Evolutionary conservation across 2,888 invertebrate genomes (phyloP).

Genomic region (Dynastes tityus): DNA sequence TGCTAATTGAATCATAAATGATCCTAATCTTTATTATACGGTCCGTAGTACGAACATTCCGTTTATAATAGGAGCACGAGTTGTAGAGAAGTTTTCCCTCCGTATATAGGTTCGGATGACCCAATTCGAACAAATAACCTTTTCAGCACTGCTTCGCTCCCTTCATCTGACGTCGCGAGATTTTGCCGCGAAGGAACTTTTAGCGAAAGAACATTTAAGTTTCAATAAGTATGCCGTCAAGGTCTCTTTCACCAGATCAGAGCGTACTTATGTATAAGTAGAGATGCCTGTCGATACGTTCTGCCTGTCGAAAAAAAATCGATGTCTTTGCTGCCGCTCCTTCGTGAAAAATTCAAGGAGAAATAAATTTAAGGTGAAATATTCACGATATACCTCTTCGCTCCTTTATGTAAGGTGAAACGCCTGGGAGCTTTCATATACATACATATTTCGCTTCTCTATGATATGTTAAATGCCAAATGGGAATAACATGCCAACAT

Average conservation of each 20-base stretch:
- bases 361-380: conserved; percentile 32
- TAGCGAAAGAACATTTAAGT: conserved; percentile 44
- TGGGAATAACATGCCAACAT: not conserved
- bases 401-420: conserved; percentile 15
- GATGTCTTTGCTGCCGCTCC: conserved; percentile 39
- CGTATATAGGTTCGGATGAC: conserved; percentile 12
- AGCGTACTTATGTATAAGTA: conserved; percentile 38
- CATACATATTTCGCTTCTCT: no score
- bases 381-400: conserved; percentile 10
- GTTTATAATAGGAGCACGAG: conserved; percentile 24
- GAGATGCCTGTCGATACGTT: conserved; percentile 40
- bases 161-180: conserved; percentile 11
- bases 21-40: conserved; percentile 35
- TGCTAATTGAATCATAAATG: conserved; percentile 39
- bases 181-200: conserved; percentile 28
- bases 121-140: conserved; percentile 43
- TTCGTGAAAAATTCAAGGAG: conserved; percentile 43
- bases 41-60: conserved; percentile 22
- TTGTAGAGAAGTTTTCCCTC: conserved; percentile 3
- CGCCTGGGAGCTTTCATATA: not conserved
- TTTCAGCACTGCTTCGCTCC: conserved; percentile 30
- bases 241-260: conserved; percentile 39
- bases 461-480: not conserved
- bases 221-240: conserved; percentile 46
- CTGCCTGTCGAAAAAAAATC: conserved; percentile 37